Conservation (phyloP, 2,797 vertebrate genomes). For the Periophthalmus magnuspinnatus region DNA sequence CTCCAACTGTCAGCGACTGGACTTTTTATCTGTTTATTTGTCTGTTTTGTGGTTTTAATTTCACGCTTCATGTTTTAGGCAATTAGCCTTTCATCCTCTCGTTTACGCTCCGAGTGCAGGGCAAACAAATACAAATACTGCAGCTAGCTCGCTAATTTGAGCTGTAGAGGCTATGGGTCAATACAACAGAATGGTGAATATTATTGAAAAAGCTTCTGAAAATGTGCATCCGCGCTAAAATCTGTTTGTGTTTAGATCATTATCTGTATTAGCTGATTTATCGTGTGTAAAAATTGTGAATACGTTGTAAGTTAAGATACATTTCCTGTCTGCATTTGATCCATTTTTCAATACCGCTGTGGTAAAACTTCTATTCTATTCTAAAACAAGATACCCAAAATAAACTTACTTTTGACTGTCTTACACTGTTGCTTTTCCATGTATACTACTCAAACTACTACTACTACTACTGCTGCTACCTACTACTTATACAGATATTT, state of each 20-base stretch:
- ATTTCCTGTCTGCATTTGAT: too few relatives aligned
- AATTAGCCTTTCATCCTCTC: conserved; percentile 56
- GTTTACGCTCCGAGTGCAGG: conserved; percentile 33
- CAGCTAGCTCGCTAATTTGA: conserved; percentile 8
- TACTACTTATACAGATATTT: too few relatives aligned
- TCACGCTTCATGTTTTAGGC: conserved; percentile 56
- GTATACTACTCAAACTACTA: too few relatives aligned
- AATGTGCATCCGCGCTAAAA: not conserved
- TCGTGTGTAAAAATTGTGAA: too few relatives aligned
- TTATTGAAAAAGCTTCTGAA: not conserved
- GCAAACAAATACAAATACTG: conserved; percentile 25
- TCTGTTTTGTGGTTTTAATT: conserved; percentile 59
- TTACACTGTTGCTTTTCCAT: too few relatives aligned
- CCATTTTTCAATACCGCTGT: too few relatives aligned
- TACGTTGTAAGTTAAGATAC: too few relatives aligned
- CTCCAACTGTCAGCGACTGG: conserved; percentile 47
- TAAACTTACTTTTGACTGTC: too few relatives aligned
- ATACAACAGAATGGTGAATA: not conserved
- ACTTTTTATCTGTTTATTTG: conserved; percentile 52
- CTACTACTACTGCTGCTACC: too few relatives aligned
- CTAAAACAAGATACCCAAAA: too few relatives aligned
- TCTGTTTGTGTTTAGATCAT: not conserved
- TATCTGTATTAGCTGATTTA: not conserved
- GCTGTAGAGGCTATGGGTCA: conserved; percentile 13
- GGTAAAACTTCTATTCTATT: too few relatives aligned